Conservation (phyloP, 2,113 vertebrate species). For the Pimephales promelas region DNA sequence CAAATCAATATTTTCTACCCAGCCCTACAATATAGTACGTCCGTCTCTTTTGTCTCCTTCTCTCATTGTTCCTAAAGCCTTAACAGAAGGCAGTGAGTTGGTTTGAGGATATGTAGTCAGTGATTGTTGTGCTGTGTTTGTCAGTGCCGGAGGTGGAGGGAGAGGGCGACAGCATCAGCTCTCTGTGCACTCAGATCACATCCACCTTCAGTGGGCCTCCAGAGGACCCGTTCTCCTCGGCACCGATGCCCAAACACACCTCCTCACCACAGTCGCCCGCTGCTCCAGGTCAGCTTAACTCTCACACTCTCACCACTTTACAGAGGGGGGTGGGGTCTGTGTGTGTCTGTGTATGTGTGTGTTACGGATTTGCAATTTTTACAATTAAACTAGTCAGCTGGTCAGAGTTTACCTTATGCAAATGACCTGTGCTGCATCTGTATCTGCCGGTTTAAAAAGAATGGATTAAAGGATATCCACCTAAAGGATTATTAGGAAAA, state of each 20-base stretch:
- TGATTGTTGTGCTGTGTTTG: constrained; percentile 45
- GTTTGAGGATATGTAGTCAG: neutral
- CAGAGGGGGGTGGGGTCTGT: neutral
- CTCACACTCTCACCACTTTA: neutral
- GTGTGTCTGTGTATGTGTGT: too few species aligned
- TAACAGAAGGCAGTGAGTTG: neutral
- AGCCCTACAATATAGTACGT: neutral
- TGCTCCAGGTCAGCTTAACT: constrained; percentile 81
- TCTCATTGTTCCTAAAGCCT: too few species aligned
- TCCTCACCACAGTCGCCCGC: constrained; percentile 89
- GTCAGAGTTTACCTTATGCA: neutral
- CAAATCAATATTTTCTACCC: too few species aligned
- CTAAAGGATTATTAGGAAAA: too few species aligned
- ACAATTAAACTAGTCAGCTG: too few species aligned
- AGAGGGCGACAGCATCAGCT: constrained; percentile 94
- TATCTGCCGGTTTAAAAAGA: neutral
- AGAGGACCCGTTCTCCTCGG: constrained; percentile 93
- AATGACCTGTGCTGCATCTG: neutral
- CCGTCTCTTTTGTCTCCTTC: neutral
- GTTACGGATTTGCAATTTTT: neutral
- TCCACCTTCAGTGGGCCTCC: constrained; percentile 88
- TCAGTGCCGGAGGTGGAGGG: constrained; percentile 92
- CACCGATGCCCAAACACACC: constrained; percentile 85
- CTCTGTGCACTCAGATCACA: constrained; percentile 96
- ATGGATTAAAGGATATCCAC: too few species aligned